Percentiles rank a stretch among this genome's conserved stretches.
phyloP scores from a whole-genome alignment of 1,140 invertebrate genomes.

The Neoseiulus cucumeris region DNA sequence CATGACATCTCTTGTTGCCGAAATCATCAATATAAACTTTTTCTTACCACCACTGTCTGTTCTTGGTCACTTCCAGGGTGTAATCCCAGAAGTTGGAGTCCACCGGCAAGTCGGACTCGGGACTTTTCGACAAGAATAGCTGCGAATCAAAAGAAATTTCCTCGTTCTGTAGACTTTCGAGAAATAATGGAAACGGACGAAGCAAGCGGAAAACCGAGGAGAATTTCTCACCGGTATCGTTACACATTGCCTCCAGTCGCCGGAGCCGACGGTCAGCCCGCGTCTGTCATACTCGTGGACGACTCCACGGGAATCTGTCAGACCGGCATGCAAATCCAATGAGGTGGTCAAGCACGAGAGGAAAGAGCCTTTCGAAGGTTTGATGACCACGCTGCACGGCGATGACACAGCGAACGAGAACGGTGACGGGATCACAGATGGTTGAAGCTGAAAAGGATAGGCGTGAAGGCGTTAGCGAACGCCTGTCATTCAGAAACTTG shows the following conservation, averaged over 20 bases:
- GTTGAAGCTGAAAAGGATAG: neutral
- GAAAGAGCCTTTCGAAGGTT: constrained; percentile 55
- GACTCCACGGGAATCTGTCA: constrained; percentile 46
- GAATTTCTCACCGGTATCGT: constrained; percentile 28
- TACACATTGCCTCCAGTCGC: constrained; percentile 46
- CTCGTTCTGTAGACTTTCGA: too few relatives aligned
- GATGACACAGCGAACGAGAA: constrained; percentile 48
- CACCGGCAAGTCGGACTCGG: constrained; percentile 32
- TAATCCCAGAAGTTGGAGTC: constrained; percentile 49
- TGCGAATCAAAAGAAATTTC: too few relatives aligned
- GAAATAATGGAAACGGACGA: too few relatives aligned
- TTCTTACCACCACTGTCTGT: constrained; percentile 36
- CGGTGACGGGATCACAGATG: constrained; percentile 41
- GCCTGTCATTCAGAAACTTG: neutral
- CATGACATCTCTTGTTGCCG: too few relatives aligned
- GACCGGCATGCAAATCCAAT: constrained; percentile 17
- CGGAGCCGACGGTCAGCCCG: constrained; percentile 36
- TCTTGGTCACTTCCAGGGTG: constrained; percentile 39
- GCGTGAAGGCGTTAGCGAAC: neutral
- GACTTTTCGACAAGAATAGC: neutral
- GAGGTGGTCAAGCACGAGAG: constrained; percentile 24
- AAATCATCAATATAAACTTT: too few relatives aligned
- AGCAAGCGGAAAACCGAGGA: too few relatives aligned
- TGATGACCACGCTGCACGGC: constrained; percentile 49
- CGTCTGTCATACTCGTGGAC: constrained; percentile 53